These are phyloP conservation scores for Petaurus breviceps DNA, from an alignment of 2,113 vertebrate species.

Conservation along the genomic window DNA sequence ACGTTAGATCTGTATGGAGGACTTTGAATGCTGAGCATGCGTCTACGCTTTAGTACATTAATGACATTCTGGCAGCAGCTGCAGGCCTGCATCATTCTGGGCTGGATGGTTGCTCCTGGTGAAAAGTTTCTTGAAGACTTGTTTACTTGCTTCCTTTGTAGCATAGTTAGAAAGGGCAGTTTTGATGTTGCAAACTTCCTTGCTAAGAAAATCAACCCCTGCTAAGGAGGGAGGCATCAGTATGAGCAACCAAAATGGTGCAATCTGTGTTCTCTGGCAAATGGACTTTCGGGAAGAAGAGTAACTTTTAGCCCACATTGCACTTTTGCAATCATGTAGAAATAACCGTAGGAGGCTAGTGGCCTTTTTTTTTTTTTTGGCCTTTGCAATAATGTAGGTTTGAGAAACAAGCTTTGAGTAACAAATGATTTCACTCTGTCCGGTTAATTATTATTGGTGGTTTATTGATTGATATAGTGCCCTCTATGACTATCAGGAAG, in stretches of 20 bases:
- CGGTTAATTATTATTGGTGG: neutral
- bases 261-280: constrained; percentile 12
- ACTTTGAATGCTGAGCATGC: neutral
- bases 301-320: constrained; percentile 17
- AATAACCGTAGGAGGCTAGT: constrained; percentile 23
- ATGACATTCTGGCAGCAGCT: neutral
- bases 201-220: constrained; percentile 35
- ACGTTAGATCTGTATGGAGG: neutral
- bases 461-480: constrained; percentile 15
- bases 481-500: constrained; percentile 13
- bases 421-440: neutral
- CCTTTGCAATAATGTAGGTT: constrained; percentile 19
- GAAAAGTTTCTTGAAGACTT: constrained; percentile 54
- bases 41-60: neutral
- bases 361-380: constrained; percentile 3
- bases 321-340: constrained; percentile 46
- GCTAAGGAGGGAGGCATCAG: neutral
- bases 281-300: neutral
- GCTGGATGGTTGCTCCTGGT: constrained; percentile 29
- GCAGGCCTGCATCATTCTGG: neutral
- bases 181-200: constrained; percentile 61
- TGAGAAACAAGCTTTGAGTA: constrained; percentile 49
- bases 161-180: constrained; percentile 27
- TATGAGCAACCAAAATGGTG: neutral
- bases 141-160: constrained; percentile 63